phyloP scores from a whole-genome alignment of 2,888 invertebrate species.

The Caenorhabditis drosophilae region DNA sequence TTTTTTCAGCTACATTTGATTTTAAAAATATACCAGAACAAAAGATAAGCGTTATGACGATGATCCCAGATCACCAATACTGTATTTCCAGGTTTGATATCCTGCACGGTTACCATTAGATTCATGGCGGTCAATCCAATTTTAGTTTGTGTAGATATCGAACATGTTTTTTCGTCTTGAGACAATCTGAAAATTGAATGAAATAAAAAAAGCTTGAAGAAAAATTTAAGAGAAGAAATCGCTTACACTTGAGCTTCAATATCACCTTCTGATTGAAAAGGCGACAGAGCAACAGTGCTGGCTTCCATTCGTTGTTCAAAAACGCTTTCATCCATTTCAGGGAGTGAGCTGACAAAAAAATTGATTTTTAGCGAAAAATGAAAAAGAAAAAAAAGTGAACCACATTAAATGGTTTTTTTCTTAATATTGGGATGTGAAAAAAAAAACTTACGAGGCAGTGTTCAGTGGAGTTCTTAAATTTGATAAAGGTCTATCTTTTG shows the following conservation, averaged over 20 bases:
- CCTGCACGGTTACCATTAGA: conserved; percentile 44
- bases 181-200: too few relatives aligned
- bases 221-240: too few relatives aligned
- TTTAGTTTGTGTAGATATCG: conserved; percentile 25
- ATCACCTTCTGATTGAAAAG: conserved; percentile 1
- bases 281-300: conserved; percentile 6
- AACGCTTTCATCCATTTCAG: conserved; percentile 24
- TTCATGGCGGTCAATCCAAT: conserved; percentile 28
- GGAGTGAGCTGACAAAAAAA: neutral
- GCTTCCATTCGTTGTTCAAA: conserved; percentile 12
- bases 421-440: too few relatives aligned
- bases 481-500: too few relatives aligned
- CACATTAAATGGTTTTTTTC: too few relatives aligned
- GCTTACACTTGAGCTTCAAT: conserved; percentile 11
- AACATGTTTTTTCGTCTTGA: too few relatives aligned
- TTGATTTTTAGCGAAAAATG: too few relatives aligned
- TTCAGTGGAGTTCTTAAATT: too few relatives aligned
- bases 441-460: too few relatives aligned
- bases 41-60: conserved; percentile 56
- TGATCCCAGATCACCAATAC: conserved; percentile 65
- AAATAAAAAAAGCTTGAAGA: too few relatives aligned
- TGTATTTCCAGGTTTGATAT: conserved; percentile 58
- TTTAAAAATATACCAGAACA: conserved; percentile 55
- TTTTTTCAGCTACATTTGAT: too few relatives aligned
- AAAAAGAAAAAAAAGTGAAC: too few relatives aligned